These are phyloP conservation scores for Netelia inedita DNA, from an alignment of 2,888 invertebrate genomes.

Conservation along the genomic window DNA sequence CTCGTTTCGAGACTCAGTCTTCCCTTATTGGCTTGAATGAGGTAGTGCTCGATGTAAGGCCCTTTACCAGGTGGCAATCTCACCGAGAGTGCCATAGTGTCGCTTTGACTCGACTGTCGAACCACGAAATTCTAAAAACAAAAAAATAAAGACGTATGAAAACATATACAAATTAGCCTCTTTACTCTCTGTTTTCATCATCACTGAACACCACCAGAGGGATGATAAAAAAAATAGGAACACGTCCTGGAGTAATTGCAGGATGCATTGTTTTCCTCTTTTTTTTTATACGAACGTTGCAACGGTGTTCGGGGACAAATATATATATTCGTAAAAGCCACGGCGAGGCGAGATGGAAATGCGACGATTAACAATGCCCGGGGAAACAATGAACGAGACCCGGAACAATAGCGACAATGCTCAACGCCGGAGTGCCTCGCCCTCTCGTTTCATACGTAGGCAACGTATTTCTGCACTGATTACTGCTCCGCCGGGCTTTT, in stretches of 20 bases:
- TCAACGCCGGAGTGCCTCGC: slow-evolving; percentile 66
- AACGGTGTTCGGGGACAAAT: slow-evolving; percentile 59
- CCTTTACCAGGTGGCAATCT: slow-evolving; percentile 94
- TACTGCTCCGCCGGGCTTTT: slow-evolving; percentile 71
- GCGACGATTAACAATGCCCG: slow-evolving; percentile 80
- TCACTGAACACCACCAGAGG: slow-evolving; percentile 23
- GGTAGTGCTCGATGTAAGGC: slow-evolving; percentile 97
- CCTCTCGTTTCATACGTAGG: slow-evolving; percentile 62
- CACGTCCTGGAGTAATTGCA: slow-evolving; percentile 76
- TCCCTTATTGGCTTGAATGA: slow-evolving; percentile 94
- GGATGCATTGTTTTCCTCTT: slow-evolving; percentile 77
- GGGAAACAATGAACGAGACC: slow-evolving; percentile 80
- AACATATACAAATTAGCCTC: slow-evolving; percentile 1
- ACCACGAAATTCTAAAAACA: slow-evolving; percentile 95
- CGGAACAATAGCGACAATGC: slow-evolving; percentile 78
- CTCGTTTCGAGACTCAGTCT: slow-evolving; percentile 96
- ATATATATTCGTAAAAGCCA: slow-evolving; percentile 46
- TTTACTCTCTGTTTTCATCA: slow-evolving; percentile 2
- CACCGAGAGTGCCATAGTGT: slow-evolving; percentile 98
- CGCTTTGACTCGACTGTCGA: slow-evolving; percentile 96
- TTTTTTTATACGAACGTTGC: slow-evolving; percentile 33
- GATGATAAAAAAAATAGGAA: slow-evolving; percentile 16
- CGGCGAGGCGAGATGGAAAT: slow-evolving; percentile 66
- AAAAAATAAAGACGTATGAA: slow-evolving; percentile 60
- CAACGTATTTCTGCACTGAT: slow-evolving; percentile 78